A percentile compares a stretch with the other conserved stretches of the same genome.
Conservation (phyloP, 37 sponge, comb jelly and placozoan genomes). For the Chondrosia reniformis region DNA sequence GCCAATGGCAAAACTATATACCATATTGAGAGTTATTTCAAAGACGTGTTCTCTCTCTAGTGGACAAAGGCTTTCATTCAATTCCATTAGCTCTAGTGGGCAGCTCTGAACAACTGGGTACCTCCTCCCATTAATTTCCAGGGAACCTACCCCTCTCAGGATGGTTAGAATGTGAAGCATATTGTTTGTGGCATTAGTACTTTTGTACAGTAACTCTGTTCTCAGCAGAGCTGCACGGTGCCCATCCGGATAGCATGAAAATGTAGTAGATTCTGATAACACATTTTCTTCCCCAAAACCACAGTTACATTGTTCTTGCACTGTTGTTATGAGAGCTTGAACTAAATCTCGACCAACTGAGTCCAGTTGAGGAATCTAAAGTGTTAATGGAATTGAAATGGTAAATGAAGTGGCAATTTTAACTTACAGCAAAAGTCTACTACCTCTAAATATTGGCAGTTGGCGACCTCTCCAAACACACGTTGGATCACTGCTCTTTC, state of each 20-base stretch:
- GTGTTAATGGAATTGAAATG: no score
- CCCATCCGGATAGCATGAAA: constrained; percentile 10
- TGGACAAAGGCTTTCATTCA: neutral
- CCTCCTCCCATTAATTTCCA: neutral
- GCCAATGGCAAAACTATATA: constrained; percentile 9
- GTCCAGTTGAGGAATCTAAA: neutral
- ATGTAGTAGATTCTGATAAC: neutral
- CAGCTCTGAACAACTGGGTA: neutral
- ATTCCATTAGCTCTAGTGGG: neutral
- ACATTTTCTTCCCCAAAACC: neutral
- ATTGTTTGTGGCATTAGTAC: neutral
- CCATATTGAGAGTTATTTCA: neutral
- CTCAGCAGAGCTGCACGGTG: neutral
- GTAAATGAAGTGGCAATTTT: no score
- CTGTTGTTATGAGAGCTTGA: neutral
- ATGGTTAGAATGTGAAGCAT: neutral
- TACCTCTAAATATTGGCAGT: no score
- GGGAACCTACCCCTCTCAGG: neutral
- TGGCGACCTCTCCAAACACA: no score
- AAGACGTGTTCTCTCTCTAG: neutral
- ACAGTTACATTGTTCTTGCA: neutral
- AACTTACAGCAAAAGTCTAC: no score
- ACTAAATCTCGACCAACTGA: neutral
- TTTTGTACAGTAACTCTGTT: neutral
- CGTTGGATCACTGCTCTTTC: no score